These are phyloP conservation scores for Gymnocheta viridis DNA, from an alignment of 2,888 invertebrate genomes.

Conservation along the genomic window DNA sequence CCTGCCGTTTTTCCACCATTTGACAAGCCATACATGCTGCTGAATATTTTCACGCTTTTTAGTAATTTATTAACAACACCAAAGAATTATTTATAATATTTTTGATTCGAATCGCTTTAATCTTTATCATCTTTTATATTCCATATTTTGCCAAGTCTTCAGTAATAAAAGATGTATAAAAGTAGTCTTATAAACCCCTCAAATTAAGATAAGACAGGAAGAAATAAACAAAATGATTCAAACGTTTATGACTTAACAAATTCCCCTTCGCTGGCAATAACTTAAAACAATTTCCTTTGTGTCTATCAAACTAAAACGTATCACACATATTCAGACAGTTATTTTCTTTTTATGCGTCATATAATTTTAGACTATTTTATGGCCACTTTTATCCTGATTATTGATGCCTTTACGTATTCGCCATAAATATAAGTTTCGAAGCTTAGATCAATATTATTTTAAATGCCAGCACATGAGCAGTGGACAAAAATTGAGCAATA, in stretches of 20 bases:
- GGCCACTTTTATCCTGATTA: constrained; percentile 14
- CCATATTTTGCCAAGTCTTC: not conserved
- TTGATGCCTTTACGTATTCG: constrained; percentile 14
- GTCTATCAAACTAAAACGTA: not conserved
- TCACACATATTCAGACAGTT: not conserved
- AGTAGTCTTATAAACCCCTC: not conserved
- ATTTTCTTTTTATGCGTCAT: not conserved
- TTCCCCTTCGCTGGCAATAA: not conserved
- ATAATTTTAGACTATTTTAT: constrained; percentile 40
- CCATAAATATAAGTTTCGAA: constrained; percentile 10
- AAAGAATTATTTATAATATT: no score
- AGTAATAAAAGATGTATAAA: not conserved
- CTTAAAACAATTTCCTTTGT: not conserved
- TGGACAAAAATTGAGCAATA: constrained; percentile 16
- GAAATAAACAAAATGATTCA: not conserved
- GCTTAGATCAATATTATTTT: not conserved
- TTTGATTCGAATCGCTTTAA: no score
- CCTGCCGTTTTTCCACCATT: no score
- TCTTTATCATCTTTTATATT: no score
- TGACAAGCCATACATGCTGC: no score
- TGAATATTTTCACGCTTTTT: no score
- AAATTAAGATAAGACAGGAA: not conserved
- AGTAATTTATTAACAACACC: no score
- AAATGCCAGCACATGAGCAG: not conserved
- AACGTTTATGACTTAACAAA: not conserved